phyloP scores from a whole-genome alignment of 2,113 vertebrate genomes.

The Lophius piscatorius region DNA sequence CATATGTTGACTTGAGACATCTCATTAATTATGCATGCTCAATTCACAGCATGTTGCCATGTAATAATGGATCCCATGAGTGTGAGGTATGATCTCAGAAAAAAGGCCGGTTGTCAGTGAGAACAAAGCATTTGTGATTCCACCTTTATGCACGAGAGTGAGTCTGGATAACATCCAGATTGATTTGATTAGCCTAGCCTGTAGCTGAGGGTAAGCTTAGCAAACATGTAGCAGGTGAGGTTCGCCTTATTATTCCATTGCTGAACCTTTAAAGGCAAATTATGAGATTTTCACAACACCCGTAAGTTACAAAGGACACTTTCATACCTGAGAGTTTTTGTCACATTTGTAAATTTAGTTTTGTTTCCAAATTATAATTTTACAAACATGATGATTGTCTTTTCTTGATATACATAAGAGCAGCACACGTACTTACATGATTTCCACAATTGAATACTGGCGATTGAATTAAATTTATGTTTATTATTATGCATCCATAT shows the following conservation, averaged over 20 bases:
- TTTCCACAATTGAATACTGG: no score
- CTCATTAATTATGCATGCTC: slow-evolving; percentile 61
- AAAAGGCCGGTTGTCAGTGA: slow-evolving; percentile 47
- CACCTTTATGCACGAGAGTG: slow-evolving; percentile 7
- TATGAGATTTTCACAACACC: slow-evolving; percentile 60
- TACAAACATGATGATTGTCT: no score
- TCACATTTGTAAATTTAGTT: no score
- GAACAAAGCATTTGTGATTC: slow-evolving; percentile 22
- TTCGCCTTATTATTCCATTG: neutral
- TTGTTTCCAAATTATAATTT: no score
- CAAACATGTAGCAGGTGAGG: slow-evolving; percentile 21
- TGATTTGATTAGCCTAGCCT: slow-evolving; percentile 29
- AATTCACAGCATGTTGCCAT: slow-evolving; percentile 34
- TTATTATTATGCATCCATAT: no score
- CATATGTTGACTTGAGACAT: slow-evolving; percentile 22
- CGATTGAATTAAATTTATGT: no score
- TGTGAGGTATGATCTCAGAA: slow-evolving; percentile 20
- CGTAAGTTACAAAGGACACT: slow-evolving; percentile 33
- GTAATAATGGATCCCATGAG: slow-evolving; percentile 41
- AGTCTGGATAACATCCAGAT: slow-evolving; percentile 39
- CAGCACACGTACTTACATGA: no score
- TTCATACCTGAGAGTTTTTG: no score
- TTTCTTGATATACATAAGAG: no score
- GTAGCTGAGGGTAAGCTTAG: slow-evolving; percentile 37
- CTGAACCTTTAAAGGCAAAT: slow-evolving; percentile 45